Evolutionary conservation across 2,888 invertebrate species (phyloP).

Genomic region (Hedya salicella): DNA sequence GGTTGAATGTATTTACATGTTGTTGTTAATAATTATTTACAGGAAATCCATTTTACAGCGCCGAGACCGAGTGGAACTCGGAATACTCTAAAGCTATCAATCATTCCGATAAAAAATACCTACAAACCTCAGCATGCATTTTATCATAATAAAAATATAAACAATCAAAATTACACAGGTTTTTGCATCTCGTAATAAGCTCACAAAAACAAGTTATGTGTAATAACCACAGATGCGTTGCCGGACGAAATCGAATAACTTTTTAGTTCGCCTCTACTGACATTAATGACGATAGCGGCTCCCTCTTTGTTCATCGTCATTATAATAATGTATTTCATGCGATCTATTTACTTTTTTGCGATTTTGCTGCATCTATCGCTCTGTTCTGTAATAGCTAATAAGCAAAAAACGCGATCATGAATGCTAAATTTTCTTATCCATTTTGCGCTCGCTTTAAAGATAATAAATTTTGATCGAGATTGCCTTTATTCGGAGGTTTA

Average conservation of each 20-base stretch:
- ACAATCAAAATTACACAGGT: slow-evolving; percentile 46
- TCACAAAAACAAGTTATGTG: slow-evolving; percentile 44
- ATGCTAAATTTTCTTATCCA: slow-evolving; percentile 45
- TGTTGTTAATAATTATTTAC: background rate
- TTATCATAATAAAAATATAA: slow-evolving; percentile 43
- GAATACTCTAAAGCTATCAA: slow-evolving; percentile 38
- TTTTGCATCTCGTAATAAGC: slow-evolving; percentile 46
- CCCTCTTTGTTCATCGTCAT: slow-evolving; percentile 57
- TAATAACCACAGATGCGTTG: slow-evolving; percentile 45
- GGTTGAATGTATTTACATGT: background rate
- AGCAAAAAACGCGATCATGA: slow-evolving; percentile 61
- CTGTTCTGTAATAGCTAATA: slow-evolving; percentile 57
- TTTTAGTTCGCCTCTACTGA: slow-evolving; percentile 46
- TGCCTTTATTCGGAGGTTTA: slow-evolving; percentile 35
- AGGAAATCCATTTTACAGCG: background rate
- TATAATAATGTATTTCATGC: slow-evolving; percentile 58
- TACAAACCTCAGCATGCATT: slow-evolving; percentile 12
- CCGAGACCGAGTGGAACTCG: slow-evolving; percentile 14
- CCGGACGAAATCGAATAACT: slow-evolving; percentile 43
- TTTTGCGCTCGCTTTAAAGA: slow-evolving; percentile 42
- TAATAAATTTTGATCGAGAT: slow-evolving; percentile 40
- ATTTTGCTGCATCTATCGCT: slow-evolving; percentile 51
- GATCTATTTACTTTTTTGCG: slow-evolving; percentile 60
- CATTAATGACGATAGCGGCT: slow-evolving; percentile 52
- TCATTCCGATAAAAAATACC: slow-evolving; percentile 35